Conservation (phyloP, 92 coral and sea anemone genomes). For the Phenganax stokvisi region DNA sequence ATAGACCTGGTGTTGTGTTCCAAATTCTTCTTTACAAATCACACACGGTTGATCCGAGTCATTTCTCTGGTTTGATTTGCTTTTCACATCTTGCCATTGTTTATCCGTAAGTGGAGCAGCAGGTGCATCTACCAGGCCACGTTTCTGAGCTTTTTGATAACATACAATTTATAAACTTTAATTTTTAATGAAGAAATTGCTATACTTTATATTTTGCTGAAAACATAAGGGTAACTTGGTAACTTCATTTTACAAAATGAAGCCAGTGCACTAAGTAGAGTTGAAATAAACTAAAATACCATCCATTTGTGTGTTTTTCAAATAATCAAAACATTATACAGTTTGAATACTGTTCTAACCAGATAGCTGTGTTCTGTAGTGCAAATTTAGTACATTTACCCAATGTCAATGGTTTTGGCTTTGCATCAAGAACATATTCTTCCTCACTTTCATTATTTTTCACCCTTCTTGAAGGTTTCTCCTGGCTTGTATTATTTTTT, state of each 20-base stretch:
- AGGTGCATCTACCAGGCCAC: conserved; percentile 92
- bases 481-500: conserved; percentile 50
- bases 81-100: conserved; percentile 82
- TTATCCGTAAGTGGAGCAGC: conserved; percentile 64
- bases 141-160: conserved; percentile 67
- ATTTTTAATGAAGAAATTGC: too few relatives aligned
- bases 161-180: neutral
- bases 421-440: conserved; percentile 87
- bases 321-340: too few relatives aligned
- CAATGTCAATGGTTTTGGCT: conserved; percentile 77
- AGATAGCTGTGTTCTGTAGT: neutral
- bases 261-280: too few relatives aligned
- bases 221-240: too few relatives aligned
- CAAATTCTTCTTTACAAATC: conserved; percentile 98
- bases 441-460: conserved; percentile 45
- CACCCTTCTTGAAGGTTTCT: conserved; percentile 35
- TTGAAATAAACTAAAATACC: neutral
- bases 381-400: conserved; percentile 38
- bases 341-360: too few relatives aligned
- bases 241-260: too few relatives aligned
- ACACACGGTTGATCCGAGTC: conserved; percentile 93
- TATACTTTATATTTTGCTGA: too few relatives aligned
- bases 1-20: conserved; percentile 78
- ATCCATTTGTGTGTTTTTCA: neutral
- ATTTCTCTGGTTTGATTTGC: conserved; percentile 78